phyloP scores from a whole-genome alignment of 1,140 invertebrate species.

The Aphis craccivora region DNA sequence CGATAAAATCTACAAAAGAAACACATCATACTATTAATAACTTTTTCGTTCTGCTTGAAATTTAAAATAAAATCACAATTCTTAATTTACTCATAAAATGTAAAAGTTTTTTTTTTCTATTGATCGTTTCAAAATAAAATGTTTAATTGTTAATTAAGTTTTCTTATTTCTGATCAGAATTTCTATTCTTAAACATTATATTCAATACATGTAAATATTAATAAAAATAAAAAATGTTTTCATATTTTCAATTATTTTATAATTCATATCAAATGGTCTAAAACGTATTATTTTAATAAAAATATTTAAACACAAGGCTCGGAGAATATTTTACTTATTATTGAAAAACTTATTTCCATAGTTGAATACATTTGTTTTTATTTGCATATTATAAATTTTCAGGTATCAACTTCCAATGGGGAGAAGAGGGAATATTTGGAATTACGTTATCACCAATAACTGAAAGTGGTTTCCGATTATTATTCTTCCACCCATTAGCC shows the following conservation, averaged over 20 bases:
- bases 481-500: conserved; percentile 80
- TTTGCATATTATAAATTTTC: conserved; percentile 66
- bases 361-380: background rate
- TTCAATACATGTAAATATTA: background rate
- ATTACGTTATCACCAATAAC: conserved; percentile 74
- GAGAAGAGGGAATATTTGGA: conserved; percentile 84
- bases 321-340: background rate
- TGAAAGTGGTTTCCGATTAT: conserved; percentile 72
- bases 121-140: background rate
- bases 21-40: background rate
- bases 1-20: background rate
- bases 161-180: background rate
- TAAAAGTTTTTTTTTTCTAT: background rate
- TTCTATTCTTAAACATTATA: background rate
- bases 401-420: conserved; percentile 83
- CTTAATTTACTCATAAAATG: background rate
- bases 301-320: background rate
- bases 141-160: background rate
- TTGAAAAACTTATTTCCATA: background rate
- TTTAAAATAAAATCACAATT: background rate
- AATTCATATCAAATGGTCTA: too few species aligned
- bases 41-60: background rate
- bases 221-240: background rate
- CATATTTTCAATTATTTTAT: too few species aligned
- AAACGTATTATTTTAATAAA: too few species aligned